Percentiles rank a stretch among this genome's conserved stretches.
Evolutionary conservation across 2,797 vertebrate genomes (phyloP).

Genomic region (Aeoliscus strigatus): DNA sequence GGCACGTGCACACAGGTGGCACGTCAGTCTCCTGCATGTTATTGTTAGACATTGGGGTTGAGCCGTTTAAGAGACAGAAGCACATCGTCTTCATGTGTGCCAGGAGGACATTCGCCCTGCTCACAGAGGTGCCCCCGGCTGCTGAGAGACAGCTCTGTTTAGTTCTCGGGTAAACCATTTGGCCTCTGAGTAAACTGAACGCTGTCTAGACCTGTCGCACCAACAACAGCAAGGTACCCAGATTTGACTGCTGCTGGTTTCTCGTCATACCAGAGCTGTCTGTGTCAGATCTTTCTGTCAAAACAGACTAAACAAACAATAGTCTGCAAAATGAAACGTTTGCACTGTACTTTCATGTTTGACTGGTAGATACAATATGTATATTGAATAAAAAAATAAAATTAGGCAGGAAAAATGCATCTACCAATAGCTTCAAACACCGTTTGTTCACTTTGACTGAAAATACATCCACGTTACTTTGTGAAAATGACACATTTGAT

Average conservation of each 20-base stretch:
- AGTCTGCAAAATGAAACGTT: too few species aligned
- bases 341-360: background rate
- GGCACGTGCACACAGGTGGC: slow-evolving; percentile 14
- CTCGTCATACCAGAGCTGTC: background rate
- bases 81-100: slow-evolving; percentile 16
- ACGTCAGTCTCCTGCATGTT: slow-evolving; percentile 10
- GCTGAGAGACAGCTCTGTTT: slow-evolving; percentile 56
- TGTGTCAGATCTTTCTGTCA: too few species aligned
- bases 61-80: slow-evolving; percentile 48
- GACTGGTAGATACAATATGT: too few species aligned
- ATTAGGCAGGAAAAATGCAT: too few species aligned
- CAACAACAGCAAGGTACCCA: slow-evolving; percentile 15
- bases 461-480: too few species aligned
- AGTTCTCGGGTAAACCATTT: slow-evolving; percentile 58
- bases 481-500: too few species aligned
- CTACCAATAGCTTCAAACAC: too few species aligned
- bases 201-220: slow-evolving; percentile 12
- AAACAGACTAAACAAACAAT: too few species aligned
- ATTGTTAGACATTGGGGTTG: slow-evolving; percentile 12
- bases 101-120: slow-evolving; percentile 14
- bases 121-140: slow-evolving; percentile 24
- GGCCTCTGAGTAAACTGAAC: slow-evolving; percentile 56
- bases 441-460: too few species aligned
- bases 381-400: too few species aligned
- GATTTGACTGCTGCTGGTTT: slow-evolving; percentile 20